Evolutionary conservation across 2,888 invertebrate species (phyloP), one percentile per base, ranked within the genome.

Genomic region (Drosophila birchii): DNA sequence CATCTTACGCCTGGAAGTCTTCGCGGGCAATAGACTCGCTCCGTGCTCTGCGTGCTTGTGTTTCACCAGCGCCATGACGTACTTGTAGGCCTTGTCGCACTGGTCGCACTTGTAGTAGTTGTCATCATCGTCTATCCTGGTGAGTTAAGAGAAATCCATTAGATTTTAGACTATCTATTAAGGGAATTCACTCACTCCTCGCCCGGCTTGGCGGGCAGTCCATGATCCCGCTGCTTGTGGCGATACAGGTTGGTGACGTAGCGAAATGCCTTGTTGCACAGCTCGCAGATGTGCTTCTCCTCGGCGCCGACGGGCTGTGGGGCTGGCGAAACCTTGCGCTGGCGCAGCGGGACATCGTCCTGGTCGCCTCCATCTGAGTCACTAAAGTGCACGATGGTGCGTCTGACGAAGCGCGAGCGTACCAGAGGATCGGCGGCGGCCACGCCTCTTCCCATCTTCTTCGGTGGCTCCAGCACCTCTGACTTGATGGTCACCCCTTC

Each of bases 81-180:
- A 86, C 54, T 78, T 82, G 51, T 76, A 83, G 18, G 86, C 68
- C 7, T 84, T 84, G n/a, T 78, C 81, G 32, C 84, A 84, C 18
- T 78, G 73, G 36, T 84, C 80, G 49, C 84, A 84, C 29, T 84
- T 83, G 43, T 83, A 83, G 44, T 83, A 83, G 57, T 64, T 73
- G 6, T 75, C 80, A 38, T 49, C 71, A 8, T 75, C 76, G 20
- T 53, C 56, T 5, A 36, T 16, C 8, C 62, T 53, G 2, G 26
- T 4, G 20, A 18, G 5, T 49, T 18, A 26, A 49, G 51, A 41
- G 0, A 26, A 38, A 18, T 11, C 11, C 2, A 20, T 61, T 51
- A 36, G 20, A 8, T 1, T 29, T 14, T 2, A 3, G 5, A 20
- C 20, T 1, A 20, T 6, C 0, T 34, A 23, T 20, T 6, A 4